Evolutionary conservation across 2,888 invertebrate genomes (phyloP).

Genomic region (Cyclophora punctaria): DNA sequence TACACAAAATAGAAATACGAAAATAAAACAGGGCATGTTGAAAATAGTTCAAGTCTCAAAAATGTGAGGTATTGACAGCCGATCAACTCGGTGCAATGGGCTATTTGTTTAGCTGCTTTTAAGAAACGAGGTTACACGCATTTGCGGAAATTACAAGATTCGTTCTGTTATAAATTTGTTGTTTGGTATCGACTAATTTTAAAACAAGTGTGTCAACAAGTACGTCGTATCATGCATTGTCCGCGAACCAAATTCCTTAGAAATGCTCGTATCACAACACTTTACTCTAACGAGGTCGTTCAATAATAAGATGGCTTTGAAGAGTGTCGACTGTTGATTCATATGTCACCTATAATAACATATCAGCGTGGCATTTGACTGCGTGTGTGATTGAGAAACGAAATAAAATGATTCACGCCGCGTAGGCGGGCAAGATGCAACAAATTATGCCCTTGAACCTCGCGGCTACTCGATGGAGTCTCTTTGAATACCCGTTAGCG

Average conservation of each 20-base stretch:
- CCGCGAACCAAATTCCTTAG: too few relatives aligned
- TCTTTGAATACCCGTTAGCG: conserved; percentile 27
- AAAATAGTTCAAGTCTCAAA: conserved; percentile 34
- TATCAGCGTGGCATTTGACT: conserved; percentile 40
- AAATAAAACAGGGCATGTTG: conserved; percentile 43
- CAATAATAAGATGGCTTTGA: too few relatives aligned
- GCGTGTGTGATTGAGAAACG: conserved; percentile 41
- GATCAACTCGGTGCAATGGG: conserved; percentile 8
- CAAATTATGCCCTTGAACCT: conserved; percentile 57
- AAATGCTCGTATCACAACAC: too few relatives aligned
- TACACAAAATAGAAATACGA: conserved; percentile 56
- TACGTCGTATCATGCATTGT: too few relatives aligned
- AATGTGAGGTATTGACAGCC: conserved; percentile 30
- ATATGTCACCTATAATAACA: too few relatives aligned
- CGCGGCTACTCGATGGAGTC: conserved; percentile 27
- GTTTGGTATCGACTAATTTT: too few relatives aligned
- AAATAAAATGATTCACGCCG: conserved; percentile 50
- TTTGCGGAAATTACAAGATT: neutral
- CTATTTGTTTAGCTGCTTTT: too few relatives aligned
- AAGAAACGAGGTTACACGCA: conserved; percentile 5
- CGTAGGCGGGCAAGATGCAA: conserved; percentile 63
- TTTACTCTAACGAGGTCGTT: neutral
- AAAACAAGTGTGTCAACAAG: too few relatives aligned
- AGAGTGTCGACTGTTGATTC: too few relatives aligned
- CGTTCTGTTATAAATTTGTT: too few relatives aligned